phyloP scores from a whole-genome alignment of 2,797 vertebrate genomes.

The Alectoris magna region DNA sequence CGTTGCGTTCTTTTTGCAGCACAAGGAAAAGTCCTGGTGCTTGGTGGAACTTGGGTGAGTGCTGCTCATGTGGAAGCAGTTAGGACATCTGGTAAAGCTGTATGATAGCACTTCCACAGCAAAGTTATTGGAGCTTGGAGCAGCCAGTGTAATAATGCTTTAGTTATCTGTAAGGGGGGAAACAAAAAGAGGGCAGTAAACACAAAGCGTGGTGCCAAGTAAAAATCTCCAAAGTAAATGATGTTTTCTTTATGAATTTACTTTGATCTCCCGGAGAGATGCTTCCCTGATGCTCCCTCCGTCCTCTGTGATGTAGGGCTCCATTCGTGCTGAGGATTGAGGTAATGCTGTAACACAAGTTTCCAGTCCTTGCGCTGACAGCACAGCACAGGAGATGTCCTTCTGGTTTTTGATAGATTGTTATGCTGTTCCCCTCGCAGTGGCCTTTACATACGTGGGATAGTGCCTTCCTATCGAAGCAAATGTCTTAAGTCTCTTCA shows the following conservation, averaged over 20 bases:
- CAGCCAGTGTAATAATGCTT: background rate
- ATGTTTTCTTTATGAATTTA: background rate
- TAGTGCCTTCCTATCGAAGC: background rate
- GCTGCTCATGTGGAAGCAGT: background rate
- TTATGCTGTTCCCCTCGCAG: background rate
- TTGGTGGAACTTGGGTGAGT: background rate
- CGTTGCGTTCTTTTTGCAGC: background rate
- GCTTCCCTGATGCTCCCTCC: background rate
- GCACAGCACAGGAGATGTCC: fast-evolving
- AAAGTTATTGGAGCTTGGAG: background rate
- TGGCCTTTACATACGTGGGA: background rate
- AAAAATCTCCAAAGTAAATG: background rate
- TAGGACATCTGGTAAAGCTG: background rate
- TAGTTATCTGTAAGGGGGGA: background rate
- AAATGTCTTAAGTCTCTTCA: background rate
- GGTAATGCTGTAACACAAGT: background rate
- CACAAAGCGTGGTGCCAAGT: background rate
- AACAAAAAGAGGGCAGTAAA: background rate
- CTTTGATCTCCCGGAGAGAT: background rate
- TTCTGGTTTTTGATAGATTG: background rate
- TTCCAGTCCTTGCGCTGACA: background rate
- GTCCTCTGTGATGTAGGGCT: background rate
- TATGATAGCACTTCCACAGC: background rate
- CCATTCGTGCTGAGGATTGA: background rate
- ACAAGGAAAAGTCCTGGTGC: no score